These are phyloP conservation scores for Palloptera scutellata DNA, from an alignment of 2,888 invertebrate genomes.

Conservation along the genomic window DNA sequence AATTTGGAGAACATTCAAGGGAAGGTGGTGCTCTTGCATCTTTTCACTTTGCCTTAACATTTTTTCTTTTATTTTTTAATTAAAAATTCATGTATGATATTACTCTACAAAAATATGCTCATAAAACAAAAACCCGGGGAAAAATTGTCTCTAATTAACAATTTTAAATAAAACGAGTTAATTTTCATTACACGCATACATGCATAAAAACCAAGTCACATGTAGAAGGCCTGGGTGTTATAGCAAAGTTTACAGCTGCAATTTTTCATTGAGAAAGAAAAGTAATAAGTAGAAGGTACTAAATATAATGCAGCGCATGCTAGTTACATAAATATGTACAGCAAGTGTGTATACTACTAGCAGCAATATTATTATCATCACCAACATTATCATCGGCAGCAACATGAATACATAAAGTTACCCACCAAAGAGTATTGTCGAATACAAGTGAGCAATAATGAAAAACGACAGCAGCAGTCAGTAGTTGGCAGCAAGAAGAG, in stretches of 20 bases:
- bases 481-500: no score
- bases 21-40: no score
- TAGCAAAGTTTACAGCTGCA: background rate
- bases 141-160: constrained; percentile 44
- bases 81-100: background rate
- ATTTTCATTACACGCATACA: constrained; percentile 16
- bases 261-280: background rate
- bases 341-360: no score
- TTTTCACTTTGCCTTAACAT: no score
- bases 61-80: no score
- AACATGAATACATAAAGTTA: background rate
- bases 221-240: background rate
- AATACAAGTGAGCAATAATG: background rate
- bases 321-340: no score
- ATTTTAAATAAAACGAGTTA: constrained; percentile 45
- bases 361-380: no score
- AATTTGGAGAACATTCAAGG: no score
- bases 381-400: no score
- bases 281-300: background rate
- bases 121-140: background rate
- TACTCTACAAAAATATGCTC: background rate
- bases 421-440: constrained; percentile 2
- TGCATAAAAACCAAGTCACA: background rate
- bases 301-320: background rate
- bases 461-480: background rate